phyloP scores from a whole-genome alignment of 2,797 vertebrate species.

The Dallia pectoralis region DNA sequence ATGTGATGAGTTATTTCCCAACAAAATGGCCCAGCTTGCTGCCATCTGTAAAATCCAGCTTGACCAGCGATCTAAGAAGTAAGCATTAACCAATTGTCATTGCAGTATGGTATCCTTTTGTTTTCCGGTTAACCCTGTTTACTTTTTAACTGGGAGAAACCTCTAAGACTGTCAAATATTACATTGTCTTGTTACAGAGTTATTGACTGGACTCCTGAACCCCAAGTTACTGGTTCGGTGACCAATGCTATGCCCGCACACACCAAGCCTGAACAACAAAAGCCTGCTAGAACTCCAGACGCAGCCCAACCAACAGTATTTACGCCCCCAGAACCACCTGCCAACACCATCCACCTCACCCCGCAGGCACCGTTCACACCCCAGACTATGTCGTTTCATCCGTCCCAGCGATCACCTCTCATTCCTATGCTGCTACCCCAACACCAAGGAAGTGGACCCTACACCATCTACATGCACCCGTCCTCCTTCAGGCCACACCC shows the following conservation, averaged over 20 bases:
- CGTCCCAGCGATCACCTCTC: conserved; percentile 71
- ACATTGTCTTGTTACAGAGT: conserved; percentile 63
- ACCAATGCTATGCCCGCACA: conserved; percentile 21
- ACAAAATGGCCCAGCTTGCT: conserved; percentile 86
- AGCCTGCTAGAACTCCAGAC: conserved; percentile 23
- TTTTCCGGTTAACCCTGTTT: not conserved
- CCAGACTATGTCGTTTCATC: conserved; percentile 64
- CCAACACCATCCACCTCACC: conserved; percentile 37
- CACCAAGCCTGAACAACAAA: conserved; percentile 26
- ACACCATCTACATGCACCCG: conserved; percentile 82
- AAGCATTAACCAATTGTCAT: conserved; percentile 43
- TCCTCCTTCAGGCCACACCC: conserved; percentile 71
- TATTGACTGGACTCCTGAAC: conserved; percentile 49
- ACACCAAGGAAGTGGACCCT: conserved; percentile 69
- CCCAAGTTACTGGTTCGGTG: conserved; percentile 17
- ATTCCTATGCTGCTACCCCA: conserved; percentile 83
- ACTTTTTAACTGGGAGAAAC: not conserved
- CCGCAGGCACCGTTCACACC: conserved; percentile 52
- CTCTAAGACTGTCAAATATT: not conserved
- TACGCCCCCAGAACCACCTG: conserved; percentile 52
- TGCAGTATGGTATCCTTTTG: not conserved
- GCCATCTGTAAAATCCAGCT: conserved; percentile 84
- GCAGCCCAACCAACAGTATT: conserved; percentile 31
- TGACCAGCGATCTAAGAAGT: conserved; percentile 81
- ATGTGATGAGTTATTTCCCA: conserved; percentile 54